Evolutionary conservation across 2,113 vertebrate species (phyloP).

Genomic region (Clarias magur): DNA sequence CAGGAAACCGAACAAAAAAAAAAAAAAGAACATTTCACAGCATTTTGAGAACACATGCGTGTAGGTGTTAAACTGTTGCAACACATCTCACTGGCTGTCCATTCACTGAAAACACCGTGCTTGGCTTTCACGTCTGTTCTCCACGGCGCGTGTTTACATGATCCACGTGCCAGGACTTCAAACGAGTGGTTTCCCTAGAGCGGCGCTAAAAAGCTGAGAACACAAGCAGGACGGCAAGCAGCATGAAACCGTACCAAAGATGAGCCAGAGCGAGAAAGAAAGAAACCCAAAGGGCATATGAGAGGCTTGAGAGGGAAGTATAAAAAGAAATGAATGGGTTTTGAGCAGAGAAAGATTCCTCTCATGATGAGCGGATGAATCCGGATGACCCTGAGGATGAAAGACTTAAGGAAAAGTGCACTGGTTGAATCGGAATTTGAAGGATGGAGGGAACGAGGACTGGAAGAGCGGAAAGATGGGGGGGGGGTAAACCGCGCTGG

Average conservation of each 20-base stretch:
- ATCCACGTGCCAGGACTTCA: constrained; percentile 12
- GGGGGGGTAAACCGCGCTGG: not conserved
- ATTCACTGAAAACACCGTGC: not conserved
- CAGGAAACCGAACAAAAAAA: not conserved
- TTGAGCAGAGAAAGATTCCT: not conserved
- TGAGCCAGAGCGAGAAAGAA: not conserved
- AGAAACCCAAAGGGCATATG: not conserved
- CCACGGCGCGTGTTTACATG: not conserved
- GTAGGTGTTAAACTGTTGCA: not conserved
- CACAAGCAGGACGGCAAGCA: not conserved
- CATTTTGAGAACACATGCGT: not conserved
- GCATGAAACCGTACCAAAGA: not conserved
- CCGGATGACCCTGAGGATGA: constrained; percentile 13
- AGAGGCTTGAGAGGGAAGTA: not conserved
- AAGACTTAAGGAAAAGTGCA: not conserved
- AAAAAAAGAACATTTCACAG: not conserved
- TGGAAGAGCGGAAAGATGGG: not conserved
- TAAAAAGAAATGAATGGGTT: not conserved
- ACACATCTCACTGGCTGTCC: not conserved
- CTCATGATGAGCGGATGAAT: not conserved
- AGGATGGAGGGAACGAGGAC: not conserved
- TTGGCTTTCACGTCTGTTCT: constrained; percentile 1
- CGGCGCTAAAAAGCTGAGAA: not conserved
- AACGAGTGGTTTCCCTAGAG: not conserved
- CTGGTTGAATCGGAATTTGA: not conserved